phyloP scores from a whole-genome alignment of 2,113 vertebrate species.

The Triplophysa dalaica region DNA sequence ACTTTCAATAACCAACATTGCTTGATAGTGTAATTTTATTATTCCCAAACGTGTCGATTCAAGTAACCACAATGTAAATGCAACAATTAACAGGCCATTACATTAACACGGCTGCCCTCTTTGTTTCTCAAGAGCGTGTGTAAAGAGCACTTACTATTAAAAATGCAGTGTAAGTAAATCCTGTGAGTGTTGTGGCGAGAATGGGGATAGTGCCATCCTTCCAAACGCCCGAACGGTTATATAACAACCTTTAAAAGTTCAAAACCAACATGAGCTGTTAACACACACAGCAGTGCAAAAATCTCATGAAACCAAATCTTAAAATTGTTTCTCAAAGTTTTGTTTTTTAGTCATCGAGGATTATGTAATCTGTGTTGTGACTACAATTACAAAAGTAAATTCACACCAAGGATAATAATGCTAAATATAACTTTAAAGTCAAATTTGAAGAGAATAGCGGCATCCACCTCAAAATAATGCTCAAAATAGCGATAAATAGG shows the following conservation, averaged over 20 bases:
- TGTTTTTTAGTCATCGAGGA: background rate
- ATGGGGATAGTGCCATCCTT: conserved; percentile 90
- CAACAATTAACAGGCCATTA: background rate
- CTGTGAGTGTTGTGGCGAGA: conserved; percentile 82
- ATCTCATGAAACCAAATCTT: background rate
- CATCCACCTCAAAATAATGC: no score
- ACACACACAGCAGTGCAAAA: background rate
- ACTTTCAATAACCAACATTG: no score
- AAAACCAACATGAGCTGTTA: conserved; percentile 4
- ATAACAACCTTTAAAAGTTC: conserved; percentile 82
- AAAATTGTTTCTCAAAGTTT: background rate
- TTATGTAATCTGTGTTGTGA: background rate
- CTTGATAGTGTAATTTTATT: no score
- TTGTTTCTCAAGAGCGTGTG: background rate
- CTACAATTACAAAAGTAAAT: background rate
- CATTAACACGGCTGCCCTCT: background rate
- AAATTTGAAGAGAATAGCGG: no score
- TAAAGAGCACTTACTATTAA: conserved; percentile 77
- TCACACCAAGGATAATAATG: no score
- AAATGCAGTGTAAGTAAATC: conserved; percentile 86
- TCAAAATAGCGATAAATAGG: no score
- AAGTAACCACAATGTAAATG: background rate
- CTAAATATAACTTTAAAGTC: no score
- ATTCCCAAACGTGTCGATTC: background rate
- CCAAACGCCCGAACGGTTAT: conserved; percentile 90